Base-by-base conservation (phyloP, 2,888 invertebrate genomes). In the Netelia fuscicornis region DNA sequence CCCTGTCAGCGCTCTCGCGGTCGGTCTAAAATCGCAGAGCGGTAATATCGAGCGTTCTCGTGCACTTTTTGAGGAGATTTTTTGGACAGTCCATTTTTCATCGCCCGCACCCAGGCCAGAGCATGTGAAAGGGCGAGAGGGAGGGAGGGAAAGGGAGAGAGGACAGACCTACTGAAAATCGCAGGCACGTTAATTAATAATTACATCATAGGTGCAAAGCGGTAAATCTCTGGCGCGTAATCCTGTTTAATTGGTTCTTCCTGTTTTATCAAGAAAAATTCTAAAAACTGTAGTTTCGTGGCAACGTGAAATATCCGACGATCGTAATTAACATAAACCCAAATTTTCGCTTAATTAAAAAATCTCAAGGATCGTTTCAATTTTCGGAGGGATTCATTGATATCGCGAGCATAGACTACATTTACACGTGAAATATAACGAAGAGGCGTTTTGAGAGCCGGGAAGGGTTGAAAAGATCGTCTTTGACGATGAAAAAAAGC, bases 41-140 rank as follows among this genome's bases (percentile, higher is more conserved):
- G 42, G 25, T 37, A 54, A 72, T 56, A 56, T 72, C 71, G 25
- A 64, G 71, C 37, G 17, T n/a, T 70, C 64, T 30, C 25, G 56
- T 71, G 71, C 71, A 72, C 44, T 80, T 80, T 71, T 56, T 5
- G 58, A 62, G 42, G 11, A 64, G 25, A 64, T 80, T 80, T 80
- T 54, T 80, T 11, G 30, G 72, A 80, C 64, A 48, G 42, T 56
- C 20, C 25, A 80, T 62, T 64, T 71, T 60, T 30, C 9, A 70
- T n/a, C 68, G 30, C 20, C 48, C 54, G n/a, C 58, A 11, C 20
- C 37, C 6, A 44, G 48, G 13, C 11, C 2, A 48, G 11, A 13
- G 48, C 48, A 13, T 6, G 13, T 48, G 48, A 48, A 13, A 48
- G 48, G 13, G 3, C 3, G 48, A 48, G 48, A 48, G 2, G 9